A percentile compares a stretch with the other conserved stretches of the same genome.
phyloP scores from a whole-genome alignment of 2,113 vertebrate genomes.

The Trochalopteron elliotii region DNA sequence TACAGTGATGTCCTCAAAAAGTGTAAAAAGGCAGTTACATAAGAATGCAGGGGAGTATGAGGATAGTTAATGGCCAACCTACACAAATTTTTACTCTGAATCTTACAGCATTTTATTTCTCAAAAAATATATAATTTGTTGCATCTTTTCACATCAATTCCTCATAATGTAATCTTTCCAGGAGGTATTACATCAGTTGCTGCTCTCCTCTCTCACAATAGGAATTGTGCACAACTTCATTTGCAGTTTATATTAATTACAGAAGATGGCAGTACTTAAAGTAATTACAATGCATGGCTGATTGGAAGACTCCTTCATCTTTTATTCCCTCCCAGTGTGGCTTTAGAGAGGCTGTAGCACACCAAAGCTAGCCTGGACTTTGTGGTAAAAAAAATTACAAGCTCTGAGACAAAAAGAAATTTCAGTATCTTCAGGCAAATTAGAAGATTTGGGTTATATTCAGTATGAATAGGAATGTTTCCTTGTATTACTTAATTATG shows the following conservation, averaged over 20 bases:
- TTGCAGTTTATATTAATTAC: slow-evolving; percentile 42
- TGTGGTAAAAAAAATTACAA: background rate
- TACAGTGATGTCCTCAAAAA: background rate
- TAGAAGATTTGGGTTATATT: background rate
- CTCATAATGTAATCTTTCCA: background rate
- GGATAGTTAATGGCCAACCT: background rate
- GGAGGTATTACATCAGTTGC: background rate
- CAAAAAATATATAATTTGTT: background rate
- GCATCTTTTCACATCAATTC: background rate
- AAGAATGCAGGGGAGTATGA: background rate
- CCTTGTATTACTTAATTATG: background rate
- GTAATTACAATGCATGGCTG: background rate
- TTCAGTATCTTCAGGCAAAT: background rate
- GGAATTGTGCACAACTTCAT: background rate
- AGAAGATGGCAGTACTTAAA: slow-evolving; percentile 66
- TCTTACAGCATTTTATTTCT: background rate
- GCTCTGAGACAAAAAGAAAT: background rate
- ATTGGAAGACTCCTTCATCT: background rate
- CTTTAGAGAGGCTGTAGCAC: background rate
- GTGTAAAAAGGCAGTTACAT: background rate
- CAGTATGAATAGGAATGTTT: background rate
- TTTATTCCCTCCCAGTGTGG: background rate
- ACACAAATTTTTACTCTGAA: background rate
- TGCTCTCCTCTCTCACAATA: background rate
- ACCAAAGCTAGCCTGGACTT: background rate